Evolutionary conservation across 2,797 vertebrate genomes (phyloP).

Genomic region (Lagorchestes hirsutus): DNA sequence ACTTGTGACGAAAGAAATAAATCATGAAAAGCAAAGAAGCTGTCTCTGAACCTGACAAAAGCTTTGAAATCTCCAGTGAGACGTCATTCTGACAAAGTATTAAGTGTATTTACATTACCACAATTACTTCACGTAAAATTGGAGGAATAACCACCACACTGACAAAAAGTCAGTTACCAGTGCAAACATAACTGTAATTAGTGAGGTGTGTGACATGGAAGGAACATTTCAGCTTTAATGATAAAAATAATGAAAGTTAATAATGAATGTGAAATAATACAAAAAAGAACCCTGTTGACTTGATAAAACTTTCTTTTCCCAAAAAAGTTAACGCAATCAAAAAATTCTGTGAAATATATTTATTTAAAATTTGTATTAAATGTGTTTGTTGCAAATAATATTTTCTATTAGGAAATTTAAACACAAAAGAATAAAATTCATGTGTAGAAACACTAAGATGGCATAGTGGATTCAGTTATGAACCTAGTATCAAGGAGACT

Average conservation of each 20-base stretch:
- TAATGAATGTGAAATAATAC: not conserved
- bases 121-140: not conserved
- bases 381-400: not conserved
- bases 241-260: not conserved
- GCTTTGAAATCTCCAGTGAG: not conserved
- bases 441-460: not conserved
- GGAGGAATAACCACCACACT: not conserved
- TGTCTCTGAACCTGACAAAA: not conserved
- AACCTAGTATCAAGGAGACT: not conserved
- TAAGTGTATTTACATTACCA: constrained; percentile 1
- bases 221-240: not conserved
- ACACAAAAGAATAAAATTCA: not conserved
- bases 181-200: constrained; percentile 9
- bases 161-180: constrained; percentile 2
- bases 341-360: not conserved
- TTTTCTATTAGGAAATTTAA: not conserved
- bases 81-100: not conserved
- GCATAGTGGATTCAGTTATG: not conserved
- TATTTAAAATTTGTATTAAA: not conserved
- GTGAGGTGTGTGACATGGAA: not conserved
- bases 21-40: not conserved
- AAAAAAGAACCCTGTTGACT: not conserved
- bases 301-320: not conserved
- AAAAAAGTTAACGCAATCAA: not conserved
- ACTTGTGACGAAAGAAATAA: not conserved